These are phyloP conservation scores for Hypocryptadius cinnamomeus DNA, from an alignment of 2,113 vertebrate species.

Conservation along the genomic window DNA sequence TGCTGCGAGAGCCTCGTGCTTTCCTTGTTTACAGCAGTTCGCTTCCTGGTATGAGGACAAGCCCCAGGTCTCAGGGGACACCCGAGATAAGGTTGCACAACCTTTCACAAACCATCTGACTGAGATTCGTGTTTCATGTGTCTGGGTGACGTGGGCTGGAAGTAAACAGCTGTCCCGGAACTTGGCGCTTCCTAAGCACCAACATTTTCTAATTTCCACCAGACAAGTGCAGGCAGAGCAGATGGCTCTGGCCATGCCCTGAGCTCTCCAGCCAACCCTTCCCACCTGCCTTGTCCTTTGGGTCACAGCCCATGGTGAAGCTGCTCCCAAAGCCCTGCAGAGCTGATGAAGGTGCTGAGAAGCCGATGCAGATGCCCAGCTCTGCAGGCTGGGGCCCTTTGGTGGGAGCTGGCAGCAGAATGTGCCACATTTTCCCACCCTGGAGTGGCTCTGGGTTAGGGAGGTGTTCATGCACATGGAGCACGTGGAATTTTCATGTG, in stretches of 20 bases:
- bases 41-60: rapidly evolving
- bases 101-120: not conserved
- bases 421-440: rapidly evolving
- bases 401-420: not conserved
- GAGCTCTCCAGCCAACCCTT: not conserved
- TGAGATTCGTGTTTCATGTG: not conserved
- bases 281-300: not conserved
- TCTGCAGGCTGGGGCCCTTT: not conserved
- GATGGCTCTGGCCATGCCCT: rapidly evolving
- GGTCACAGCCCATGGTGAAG: rapidly evolving
- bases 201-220: rapidly evolving
- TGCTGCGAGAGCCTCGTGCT: rapidly evolving
- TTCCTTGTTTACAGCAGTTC: not conserved
- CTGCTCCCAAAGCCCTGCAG: not conserved
- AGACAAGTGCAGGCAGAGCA: not conserved
- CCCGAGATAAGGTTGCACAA: not conserved
- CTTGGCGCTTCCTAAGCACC: rapidly evolving
- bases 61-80: not conserved
- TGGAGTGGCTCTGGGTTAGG: not conserved
- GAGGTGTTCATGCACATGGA: rapidly evolving
- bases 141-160: not conserved
- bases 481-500: rapidly evolving
- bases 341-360: not conserved
- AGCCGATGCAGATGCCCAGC: not conserved
- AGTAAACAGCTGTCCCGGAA: not conserved